phyloP scores from a whole-genome alignment of 2,888 invertebrate species.

The Ernsta delagoae region DNA sequence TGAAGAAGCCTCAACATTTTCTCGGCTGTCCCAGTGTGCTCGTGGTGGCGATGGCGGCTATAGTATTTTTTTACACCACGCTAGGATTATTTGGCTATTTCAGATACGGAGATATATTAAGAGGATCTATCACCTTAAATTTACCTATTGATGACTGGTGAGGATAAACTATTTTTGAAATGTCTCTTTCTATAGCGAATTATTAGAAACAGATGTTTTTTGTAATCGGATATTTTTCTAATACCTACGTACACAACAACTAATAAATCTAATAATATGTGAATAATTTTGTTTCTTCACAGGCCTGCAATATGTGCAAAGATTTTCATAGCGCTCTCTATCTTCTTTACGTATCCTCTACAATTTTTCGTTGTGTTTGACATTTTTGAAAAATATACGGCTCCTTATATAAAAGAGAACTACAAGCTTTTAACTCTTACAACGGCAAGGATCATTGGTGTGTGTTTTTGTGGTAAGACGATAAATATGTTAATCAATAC shows the following conservation, averaged over 20 bases:
- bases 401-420: constrained; percentile 86
- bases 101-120: constrained; percentile 89
- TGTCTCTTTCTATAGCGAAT: no score
- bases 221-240: no score
- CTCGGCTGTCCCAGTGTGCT: constrained; percentile 93
- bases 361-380: constrained; percentile 97
- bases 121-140: constrained; percentile 94
- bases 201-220: no score
- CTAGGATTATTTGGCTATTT: constrained; percentile 96
- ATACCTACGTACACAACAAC: no score
- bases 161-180: no score
- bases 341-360: constrained; percentile 96
- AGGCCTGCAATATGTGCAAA: constrained; percentile 92
- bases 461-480: constrained; percentile 71
- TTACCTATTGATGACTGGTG: constrained; percentile 88
- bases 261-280: no score
- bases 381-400: constrained; percentile 92
- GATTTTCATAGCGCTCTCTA: constrained; percentile 93
- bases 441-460: constrained; percentile 62
- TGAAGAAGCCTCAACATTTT: constrained; percentile 92
- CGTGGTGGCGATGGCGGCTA: constrained; percentile 93
- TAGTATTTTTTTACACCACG: constrained; percentile 90
- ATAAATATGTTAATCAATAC: background rate
- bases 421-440: constrained; percentile 57
- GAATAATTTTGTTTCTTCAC: constrained; percentile 50